Base-by-base conservation (phyloP, 2,888 invertebrate genomes). In the Epinotia nisella region DNA sequence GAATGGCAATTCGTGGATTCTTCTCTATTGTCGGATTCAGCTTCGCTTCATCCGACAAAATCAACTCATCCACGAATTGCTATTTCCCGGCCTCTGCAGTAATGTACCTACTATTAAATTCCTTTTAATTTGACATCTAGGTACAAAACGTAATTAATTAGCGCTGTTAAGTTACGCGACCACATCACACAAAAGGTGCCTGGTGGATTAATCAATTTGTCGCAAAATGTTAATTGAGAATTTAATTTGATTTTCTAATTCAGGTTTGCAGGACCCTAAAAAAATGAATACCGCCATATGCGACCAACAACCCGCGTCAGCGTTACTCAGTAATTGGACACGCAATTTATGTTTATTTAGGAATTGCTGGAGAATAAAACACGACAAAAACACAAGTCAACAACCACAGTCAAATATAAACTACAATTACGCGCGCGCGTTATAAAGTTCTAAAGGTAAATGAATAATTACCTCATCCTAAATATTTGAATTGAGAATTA, bases 321-420 rank as follows among this genome's bases (percentile, higher is more conserved):
- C 66, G 60, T n/a, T 66, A 59, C 60, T 60, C 60, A 60, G 71
- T 71, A 71, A 67, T 71, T 71, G 71, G 71, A 61, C 55, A 67
- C 55, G 45, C 21, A 55, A 71, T 71, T 71, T 67, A 71, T 67
- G 66, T 71, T 71, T 71, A 71, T 67, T 71, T 71, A 61, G 71
- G 71, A 35, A 67, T 29, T 35, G 24, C 60, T 29, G 19, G 53
- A 66, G 24, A 35, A n/a, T 24, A 66, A 60, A 59, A 71, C 41
- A 60, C 41, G 60, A 59, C 65, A 39, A 39, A 60, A 66, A 71
- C 60, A 41, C 60, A 45, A 49, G n/a, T 56, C 21, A n/a, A 39
- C 56, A 19, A 11, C 55, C 39, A 24, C 24, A 66, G n/a, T 58
- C 39, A 56, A 21, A 39, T 21, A 21, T 13, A 53, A 65, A 53